Evolutionary conservation across 2,797 vertebrate species (phyloP), one percentile per base, ranked within the genome.

Genomic region (Agapornis canus): DNA sequence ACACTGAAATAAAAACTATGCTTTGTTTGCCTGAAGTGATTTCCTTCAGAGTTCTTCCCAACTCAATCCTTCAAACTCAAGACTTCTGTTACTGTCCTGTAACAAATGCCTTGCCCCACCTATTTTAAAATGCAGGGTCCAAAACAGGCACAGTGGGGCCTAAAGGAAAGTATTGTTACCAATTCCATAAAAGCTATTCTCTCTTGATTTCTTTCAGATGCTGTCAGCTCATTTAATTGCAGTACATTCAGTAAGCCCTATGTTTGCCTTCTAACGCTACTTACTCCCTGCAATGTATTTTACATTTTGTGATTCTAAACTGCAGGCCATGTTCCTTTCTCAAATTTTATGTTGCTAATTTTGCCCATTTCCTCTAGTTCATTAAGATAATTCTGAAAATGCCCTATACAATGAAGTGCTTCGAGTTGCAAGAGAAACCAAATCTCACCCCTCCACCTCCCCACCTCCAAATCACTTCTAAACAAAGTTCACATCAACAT

Each of bases 161-260:
- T 42, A 69, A 56, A 69, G 8, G 27, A 32, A 89, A 86, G 17
- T 18, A 37, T 25, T 25, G 25, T 13, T 42, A 61, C 7, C 40
- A 90, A 51, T 25, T 43, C 47, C 22, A 85, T 72, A 47, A 81
- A 52, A 52, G 27, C 9, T 3, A 49, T 61, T 85, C 16, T 20
- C 45, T 60, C 78, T n/a, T 82, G 23, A 82, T 52, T 35, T 66
- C 32, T 66, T 90, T 86, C 78, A 92, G 81, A 56, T 57, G 49
- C 29, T 68, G 25, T 25, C 49, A 71, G 20, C 5, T 73, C 43
- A n/a, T 51, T 66, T 40, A 59, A 37, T 49, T 63, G 21, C 10
- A 70, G 35, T 15, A 72, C 13, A 15, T 23, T 16, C 16, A 57
- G 25, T 29, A 51, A 87, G 19, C 6, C 22, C 15, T 52, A 3